Base-by-base conservation (phyloP, 2,888 invertebrate species). In the Ochropleura plecta region DNA sequence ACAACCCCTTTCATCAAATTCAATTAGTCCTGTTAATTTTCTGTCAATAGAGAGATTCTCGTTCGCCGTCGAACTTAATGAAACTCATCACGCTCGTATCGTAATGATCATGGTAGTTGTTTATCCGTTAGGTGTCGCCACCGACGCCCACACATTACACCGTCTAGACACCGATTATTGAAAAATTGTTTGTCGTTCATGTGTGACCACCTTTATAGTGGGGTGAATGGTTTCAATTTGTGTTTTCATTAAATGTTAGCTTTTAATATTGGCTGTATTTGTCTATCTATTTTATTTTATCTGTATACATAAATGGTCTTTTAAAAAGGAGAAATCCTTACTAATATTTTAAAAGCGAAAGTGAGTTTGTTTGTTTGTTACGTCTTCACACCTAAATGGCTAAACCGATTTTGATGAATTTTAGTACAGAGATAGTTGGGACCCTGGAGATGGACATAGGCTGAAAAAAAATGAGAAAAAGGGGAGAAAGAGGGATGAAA, bases 141-240 rank as follows among this genome's bases (percentile, higher is more conserved):
- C 78, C 78, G 77, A 80, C 87, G 84, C 84, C 82, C 82, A 68
- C 83, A 85, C 89, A 89, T 92, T 91, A 91, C 81, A 67, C 79
- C 85, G 93, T 93, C 93, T 93, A 93, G 93, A 93, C 92, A 73
- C 46, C 72, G 79, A 77, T 83, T 88, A 88, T 87, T 88, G 86
- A 88, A 87, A 90, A 88, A 90, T 90, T 90, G 90, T 88, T 87
- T 82, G 82, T 76, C 82, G 75, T 82, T 74, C 87, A 79, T 89
- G 84, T 87, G 74, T 73, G 73, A 68, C 73, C 69, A 76, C 82
- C 86, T 86, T 89, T 79, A 88, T 68, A 10, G 12, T 20, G 3
- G 67, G 68, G 85, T 51, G 72, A 79, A 74, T 81, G 77, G 75
- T 69, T 49, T 75, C 79, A 76, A 82, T 87, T 85, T 85, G 71